phyloP scores from a whole-genome alignment of 2,888 invertebrate genomes.

The Shargacucullia verbasci region DNA sequence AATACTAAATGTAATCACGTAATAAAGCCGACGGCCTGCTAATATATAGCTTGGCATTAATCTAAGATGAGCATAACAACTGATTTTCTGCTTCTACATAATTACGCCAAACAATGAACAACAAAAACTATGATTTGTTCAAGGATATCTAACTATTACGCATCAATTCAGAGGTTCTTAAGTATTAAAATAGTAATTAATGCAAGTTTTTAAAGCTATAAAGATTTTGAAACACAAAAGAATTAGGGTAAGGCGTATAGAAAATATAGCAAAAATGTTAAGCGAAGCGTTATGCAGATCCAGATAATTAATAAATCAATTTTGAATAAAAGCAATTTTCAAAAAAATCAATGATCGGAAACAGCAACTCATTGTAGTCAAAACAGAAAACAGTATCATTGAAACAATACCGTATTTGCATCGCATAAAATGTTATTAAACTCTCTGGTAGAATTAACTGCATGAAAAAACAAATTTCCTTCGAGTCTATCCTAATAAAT shows the following conservation, averaged over 20 bases:
- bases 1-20: background rate
- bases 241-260: too few relatives aligned
- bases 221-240: background rate
- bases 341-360: too few relatives aligned
- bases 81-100: constrained; percentile 20
- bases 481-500: constrained; percentile 51
- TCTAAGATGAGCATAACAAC: constrained; percentile 25
- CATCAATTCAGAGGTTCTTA: constrained; percentile 26
- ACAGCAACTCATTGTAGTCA: too few relatives aligned
- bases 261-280: too few relatives aligned
- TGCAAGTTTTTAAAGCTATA: constrained; percentile 12
- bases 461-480: constrained; percentile 47
- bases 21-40: constrained; percentile 1
- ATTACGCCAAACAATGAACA: constrained; percentile 40
- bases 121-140: constrained; percentile 25
- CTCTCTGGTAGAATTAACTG: constrained; percentile 43
- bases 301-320: too few relatives aligned
- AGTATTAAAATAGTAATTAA: constrained; percentile 18
- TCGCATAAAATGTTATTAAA: constrained; percentile 30
- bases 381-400: background rate
- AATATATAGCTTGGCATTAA: constrained; percentile 23
- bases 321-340: too few relatives aligned
- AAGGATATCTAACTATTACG: constrained; percentile 25
- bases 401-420: constrained; percentile 13
- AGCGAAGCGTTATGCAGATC: background rate